Conservation (phyloP, 2,797 vertebrate genomes). For the Geotrypetes seraphini region DNA sequence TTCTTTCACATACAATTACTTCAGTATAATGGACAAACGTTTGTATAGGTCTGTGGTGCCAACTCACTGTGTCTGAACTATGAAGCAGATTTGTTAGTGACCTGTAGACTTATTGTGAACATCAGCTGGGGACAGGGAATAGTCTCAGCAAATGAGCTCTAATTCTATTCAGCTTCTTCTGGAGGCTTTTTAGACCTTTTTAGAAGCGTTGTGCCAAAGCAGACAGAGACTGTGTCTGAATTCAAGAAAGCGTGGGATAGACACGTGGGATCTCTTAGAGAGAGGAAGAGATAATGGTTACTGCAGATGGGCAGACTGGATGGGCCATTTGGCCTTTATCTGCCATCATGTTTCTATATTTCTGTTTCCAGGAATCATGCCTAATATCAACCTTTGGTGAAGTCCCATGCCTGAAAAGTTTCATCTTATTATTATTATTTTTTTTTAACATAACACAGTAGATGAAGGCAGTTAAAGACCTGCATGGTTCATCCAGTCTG, state of each 20-base stretch:
- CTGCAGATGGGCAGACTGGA: too few species aligned
- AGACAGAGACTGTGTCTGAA: too few species aligned
- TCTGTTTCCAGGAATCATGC: slow-evolving; percentile 1
- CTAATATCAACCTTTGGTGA: slow-evolving; percentile 6
- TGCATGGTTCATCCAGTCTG: too few species aligned
- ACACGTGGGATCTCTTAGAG: too few species aligned
- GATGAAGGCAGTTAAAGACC: too few species aligned
- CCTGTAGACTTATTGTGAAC: slow-evolving; percentile 28
- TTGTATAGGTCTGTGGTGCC: slow-evolving; percentile 28
- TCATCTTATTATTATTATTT: slow-evolving; percentile 23
- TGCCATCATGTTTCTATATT: too few species aligned
- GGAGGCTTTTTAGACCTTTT: slow-evolving; percentile 26
- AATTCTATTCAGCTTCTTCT: slow-evolving; percentile 36
- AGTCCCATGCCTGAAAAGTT: slow-evolving; percentile 14
- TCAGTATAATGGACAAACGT: slow-evolving; percentile 25
- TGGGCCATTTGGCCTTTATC: too few species aligned
- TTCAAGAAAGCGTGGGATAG: too few species aligned
- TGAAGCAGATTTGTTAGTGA: slow-evolving; percentile 18
- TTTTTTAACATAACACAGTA: too few species aligned
- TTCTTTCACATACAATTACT: slow-evolving; percentile 6
- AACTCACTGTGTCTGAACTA: slow-evolving; percentile 26
- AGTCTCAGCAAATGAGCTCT: slow-evolving; percentile 43
- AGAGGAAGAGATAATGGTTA: too few species aligned
- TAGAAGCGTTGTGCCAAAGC: slow-evolving; percentile 31
- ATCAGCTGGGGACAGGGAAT: slow-evolving; percentile 20